Percentiles rank a stretch among this genome's conserved stretches.
These are phyloP conservation scores for Autographa gamma DNA, from an alignment of 2,888 invertebrate species.

Conservation along the genomic window DNA sequence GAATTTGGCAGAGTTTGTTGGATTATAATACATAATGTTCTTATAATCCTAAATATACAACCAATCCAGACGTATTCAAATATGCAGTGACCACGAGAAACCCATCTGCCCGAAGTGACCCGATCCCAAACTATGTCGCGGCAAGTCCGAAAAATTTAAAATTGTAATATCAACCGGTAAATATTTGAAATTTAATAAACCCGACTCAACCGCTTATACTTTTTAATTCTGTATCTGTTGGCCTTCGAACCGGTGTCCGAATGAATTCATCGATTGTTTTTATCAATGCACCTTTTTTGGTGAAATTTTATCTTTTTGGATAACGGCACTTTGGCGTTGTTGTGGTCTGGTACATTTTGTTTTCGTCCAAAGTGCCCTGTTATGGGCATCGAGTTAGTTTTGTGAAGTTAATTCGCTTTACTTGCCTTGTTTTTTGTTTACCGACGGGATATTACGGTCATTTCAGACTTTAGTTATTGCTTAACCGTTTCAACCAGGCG, in stretches of 20 bases:
- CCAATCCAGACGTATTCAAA: constrained; percentile 29
- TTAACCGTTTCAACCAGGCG: background rate
- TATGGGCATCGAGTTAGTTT: constrained; percentile 25
- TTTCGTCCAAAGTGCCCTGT: constrained; percentile 20
- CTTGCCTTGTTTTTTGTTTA: background rate
- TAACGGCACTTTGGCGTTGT: constrained; percentile 57
- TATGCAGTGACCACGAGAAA: constrained; percentile 31
- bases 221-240: constrained; percentile 87
- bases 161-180: constrained; percentile 83
- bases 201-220: constrained; percentile 84
- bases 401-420: constrained; percentile 14
- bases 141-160: constrained; percentile 76
- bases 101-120: constrained; percentile 46
- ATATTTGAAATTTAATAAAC: constrained; percentile 88
- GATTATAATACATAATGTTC: background rate
- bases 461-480: constrained; percentile 1
- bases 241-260: constrained; percentile 84
- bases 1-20: no score
- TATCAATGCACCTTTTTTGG: constrained; percentile 72
- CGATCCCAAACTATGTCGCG: constrained; percentile 45
- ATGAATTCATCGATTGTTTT: constrained; percentile 83
- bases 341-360: constrained; percentile 53
- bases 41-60: background rate
- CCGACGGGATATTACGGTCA: background rate
- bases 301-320: constrained; percentile 64